phyloP scores from a whole-genome alignment of 2,797 vertebrate species.

The Coreius guichenoti region DNA sequence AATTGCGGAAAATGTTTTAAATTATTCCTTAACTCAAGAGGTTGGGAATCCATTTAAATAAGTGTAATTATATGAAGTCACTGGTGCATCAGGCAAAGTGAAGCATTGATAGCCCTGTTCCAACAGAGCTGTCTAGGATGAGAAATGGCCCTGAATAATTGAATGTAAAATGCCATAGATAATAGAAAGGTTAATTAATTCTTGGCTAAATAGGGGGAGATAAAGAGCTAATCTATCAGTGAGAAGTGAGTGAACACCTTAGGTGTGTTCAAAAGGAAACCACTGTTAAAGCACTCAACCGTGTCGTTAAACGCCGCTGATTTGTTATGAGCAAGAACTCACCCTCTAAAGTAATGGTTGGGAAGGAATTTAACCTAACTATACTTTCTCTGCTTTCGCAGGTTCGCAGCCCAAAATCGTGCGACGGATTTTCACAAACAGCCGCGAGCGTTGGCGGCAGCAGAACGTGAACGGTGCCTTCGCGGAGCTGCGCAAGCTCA shows the following conservation, averaged over 20 bases:
- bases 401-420: conserved; percentile 84
- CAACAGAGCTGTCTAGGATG: conserved; percentile 61
- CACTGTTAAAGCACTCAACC: conserved; percentile 54
- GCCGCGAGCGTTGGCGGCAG: conserved; percentile 90
- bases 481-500: conserved; percentile 86
- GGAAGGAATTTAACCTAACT: neutral
- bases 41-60: conserved; percentile 27
- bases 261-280: conserved; percentile 60
- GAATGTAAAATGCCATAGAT: conserved; percentile 64
- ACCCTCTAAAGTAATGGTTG: neutral
- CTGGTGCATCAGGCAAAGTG: conserved; percentile 37
- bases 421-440: conserved; percentile 86
- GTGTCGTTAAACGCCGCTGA: conserved; percentile 38
- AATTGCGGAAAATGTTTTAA: conserved; percentile 11
- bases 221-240: conserved; percentile 59
- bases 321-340: conserved; percentile 33
- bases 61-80: conserved; percentile 53
- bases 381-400: conserved; percentile 55
- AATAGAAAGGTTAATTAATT: conserved; percentile 66
- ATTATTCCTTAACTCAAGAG: conserved; percentile 41
- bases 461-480: conserved; percentile 93
- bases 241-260: conserved; percentile 54
- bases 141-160: conserved; percentile 62
- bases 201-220: conserved; percentile 59
- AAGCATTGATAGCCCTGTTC: conserved; percentile 56